These are phyloP conservation scores for Lepidurus apus DNA, from an alignment of 1,140 invertebrate genomes.

Conservation along the genomic window DNA sequence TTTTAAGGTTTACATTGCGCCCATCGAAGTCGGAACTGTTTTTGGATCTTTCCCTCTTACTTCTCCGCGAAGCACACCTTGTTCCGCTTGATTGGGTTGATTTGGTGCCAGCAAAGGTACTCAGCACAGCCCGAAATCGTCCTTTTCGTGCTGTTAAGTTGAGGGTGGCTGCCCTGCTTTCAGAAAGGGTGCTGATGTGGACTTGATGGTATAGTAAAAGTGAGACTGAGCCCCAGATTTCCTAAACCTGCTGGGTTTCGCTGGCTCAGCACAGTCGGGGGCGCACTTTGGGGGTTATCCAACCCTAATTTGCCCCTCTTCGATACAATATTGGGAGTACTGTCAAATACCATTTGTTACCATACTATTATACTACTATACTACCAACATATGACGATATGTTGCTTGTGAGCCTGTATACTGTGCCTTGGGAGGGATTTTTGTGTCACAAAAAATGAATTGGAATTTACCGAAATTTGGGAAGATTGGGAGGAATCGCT, in stretches of 20 bases:
- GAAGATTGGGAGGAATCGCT: too few relatives aligned
- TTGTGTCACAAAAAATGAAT: too few relatives aligned
- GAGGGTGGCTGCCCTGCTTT: background rate
- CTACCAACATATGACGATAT: background rate
- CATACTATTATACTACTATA: background rate
- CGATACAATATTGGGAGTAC: background rate
- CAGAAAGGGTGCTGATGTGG: slow-evolving; percentile 13
- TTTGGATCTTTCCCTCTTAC: background rate
- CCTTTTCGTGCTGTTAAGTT: background rate
- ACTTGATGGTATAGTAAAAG: slow-evolving; percentile 1
- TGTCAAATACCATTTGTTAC: background rate
- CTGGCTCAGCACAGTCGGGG: slow-evolving; percentile 7
- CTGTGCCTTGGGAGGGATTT: too few relatives aligned
- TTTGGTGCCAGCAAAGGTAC: slow-evolving; percentile 10
- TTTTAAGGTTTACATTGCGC: background rate
- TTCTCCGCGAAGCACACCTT: background rate
- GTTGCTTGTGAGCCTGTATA: too few relatives aligned
- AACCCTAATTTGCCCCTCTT: background rate
- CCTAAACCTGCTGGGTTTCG: background rate
- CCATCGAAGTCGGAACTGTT: background rate
- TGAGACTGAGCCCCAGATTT: slow-evolving; percentile 7
- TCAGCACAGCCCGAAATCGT: background rate
- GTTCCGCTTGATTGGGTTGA: slow-evolving; percentile 18
- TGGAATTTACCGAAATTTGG: too few relatives aligned
- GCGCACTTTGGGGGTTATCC: slow-evolving; percentile 15